These are phyloP conservation scores for Chlorodrepanis virens DNA, from an alignment of 2,113 vertebrate genomes.

Conservation along the genomic window DNA sequence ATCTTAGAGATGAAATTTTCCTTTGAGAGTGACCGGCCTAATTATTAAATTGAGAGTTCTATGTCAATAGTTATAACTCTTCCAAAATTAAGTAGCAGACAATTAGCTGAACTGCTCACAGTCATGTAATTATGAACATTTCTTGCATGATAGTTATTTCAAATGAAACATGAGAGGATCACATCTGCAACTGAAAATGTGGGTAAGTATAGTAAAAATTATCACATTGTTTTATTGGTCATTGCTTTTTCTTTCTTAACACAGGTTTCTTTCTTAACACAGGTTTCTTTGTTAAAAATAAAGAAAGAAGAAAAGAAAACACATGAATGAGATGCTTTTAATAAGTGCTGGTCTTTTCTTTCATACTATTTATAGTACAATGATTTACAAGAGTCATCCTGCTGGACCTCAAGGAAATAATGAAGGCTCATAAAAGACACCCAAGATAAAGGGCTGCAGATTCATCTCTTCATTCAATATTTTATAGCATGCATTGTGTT, in stretches of 20 bases:
- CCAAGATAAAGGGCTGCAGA: not conserved
- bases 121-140: not conserved
- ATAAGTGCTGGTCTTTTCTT: not conserved
- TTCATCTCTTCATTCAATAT: not conserved
- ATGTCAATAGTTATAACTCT: not conserved
- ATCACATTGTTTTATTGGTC: not conserved
- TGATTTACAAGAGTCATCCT: not conserved
- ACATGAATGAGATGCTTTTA: not conserved
- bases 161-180: not conserved
- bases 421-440: not conserved
- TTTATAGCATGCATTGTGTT: not conserved
- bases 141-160: not conserved
- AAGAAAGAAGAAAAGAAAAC: not conserved
- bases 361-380: not conserved
- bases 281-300: not conserved
- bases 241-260: not conserved
- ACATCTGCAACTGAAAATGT: not conserved
- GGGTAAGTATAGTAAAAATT: not conserved
- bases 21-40: not conserved
- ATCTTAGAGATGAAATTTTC: not conserved
- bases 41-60: constrained; percentile 23
- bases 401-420: not conserved
- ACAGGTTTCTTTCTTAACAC: not conserved
- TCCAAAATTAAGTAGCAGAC: not conserved
- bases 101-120: not conserved